Percentiles rank a stretch among this genome's conserved stretches.
Evolutionary conservation across 92 coral and sea anemone species (phyloP).

Genomic region (Epizoanthus ramosus): DNA sequence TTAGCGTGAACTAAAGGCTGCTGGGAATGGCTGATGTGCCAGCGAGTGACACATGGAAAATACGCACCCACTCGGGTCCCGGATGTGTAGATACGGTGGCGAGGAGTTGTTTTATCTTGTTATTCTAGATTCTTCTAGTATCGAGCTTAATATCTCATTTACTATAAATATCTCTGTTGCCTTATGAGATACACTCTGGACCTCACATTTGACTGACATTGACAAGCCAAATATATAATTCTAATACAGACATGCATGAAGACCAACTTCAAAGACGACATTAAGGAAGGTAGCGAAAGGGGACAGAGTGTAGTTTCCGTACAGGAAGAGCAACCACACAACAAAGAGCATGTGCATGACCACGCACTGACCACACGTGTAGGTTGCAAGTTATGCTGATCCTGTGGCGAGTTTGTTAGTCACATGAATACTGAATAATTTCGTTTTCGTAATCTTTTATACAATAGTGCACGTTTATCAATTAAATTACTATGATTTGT

Average conservation of each 20-base stretch:
- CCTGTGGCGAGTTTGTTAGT: neutral
- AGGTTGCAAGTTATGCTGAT: neutral
- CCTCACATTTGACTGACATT: neutral
- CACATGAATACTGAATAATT: neutral
- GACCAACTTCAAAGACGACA: constrained; percentile 25
- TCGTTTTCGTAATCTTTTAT: neutral
- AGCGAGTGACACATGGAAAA: too few relatives aligned
- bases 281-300: constrained; percentile 8
- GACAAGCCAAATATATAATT: neutral
- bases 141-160: neutral
- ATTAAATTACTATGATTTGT: too few relatives aligned
- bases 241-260: constrained; percentile 25
- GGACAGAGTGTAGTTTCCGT: neutral
- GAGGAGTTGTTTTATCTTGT: too few relatives aligned
- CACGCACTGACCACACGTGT: constrained; percentile 11
- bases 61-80: too few relatives aligned
- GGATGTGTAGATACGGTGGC: too few relatives aligned
- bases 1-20: too few relatives aligned
- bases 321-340: neutral
- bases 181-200: neutral
- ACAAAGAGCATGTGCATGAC: constrained; percentile 5
- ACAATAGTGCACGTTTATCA: neutral
- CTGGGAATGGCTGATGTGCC: too few relatives aligned
- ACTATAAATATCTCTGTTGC: neutral
- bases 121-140: neutral